These are phyloP conservation scores for Amblyopsis rosae DNA, from an alignment of 2,113 vertebrate species.

Conservation along the genomic window DNA sequence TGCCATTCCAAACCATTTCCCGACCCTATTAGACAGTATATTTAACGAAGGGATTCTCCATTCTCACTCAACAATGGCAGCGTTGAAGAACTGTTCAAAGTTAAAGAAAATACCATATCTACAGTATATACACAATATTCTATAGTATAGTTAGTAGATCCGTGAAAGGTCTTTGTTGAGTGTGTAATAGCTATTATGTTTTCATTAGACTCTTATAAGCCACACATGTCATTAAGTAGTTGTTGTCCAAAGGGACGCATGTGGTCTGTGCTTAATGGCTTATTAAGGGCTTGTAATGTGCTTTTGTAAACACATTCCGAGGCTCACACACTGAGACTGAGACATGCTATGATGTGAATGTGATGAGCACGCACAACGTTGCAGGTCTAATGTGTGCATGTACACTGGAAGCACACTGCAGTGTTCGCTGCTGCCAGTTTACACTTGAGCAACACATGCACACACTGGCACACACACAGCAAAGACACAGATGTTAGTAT, in stretches of 20 bases:
- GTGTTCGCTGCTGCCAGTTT: background rate
- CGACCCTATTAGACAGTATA: constrained; percentile 38
- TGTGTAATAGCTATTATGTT: constrained; percentile 44
- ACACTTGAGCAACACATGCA: background rate
- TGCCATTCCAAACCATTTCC: constrained; percentile 51
- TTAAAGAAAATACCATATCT: too few species aligned
- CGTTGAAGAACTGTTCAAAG: background rate
- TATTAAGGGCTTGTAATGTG: background rate
- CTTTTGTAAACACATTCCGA: background rate
- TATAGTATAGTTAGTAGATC: constrained; percentile 43
- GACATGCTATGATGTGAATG: background rate
- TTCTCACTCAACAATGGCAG: background rate
- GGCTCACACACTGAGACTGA: background rate
- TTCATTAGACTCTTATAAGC: constrained; percentile 54
- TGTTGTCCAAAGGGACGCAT: constrained; percentile 44
- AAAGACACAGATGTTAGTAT: too few species aligned
- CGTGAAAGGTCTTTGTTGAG: constrained; percentile 21
- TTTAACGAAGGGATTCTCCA: constrained; percentile 18
- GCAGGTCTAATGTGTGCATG: background rate
- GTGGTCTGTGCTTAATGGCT: constrained; percentile 49
- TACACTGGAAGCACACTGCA: background rate
- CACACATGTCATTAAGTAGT: constrained; percentile 59
- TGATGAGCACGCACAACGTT: background rate
- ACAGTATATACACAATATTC: background rate
- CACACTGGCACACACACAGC: too few species aligned